Evolutionary conservation across 2,113 vertebrate species (phyloP).

Genomic region (Coreoperca whiteheadi): DNA sequence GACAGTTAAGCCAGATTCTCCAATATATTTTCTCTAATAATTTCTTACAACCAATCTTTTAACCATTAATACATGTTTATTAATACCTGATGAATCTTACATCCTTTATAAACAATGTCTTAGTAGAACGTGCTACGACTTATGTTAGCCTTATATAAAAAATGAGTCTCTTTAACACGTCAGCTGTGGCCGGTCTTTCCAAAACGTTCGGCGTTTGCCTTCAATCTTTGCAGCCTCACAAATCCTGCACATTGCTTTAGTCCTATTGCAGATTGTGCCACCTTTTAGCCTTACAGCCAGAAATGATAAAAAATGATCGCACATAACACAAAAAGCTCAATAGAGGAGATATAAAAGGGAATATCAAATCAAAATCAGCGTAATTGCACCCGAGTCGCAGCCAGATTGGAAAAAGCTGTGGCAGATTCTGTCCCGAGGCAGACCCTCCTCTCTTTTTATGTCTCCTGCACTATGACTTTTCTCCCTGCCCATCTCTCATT

Average conservation of each 20-base stretch:
- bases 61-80: background rate
- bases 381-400: background rate
- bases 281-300: background rate
- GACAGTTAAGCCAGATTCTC: too few relatives aligned
- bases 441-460: slow-evolving; percentile 1
- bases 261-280: background rate
- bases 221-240: background rate
- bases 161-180: background rate
- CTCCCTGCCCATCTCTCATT: slow-evolving; percentile 39
- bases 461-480: slow-evolving; percentile 1
- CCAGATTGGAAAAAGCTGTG: slow-evolving; percentile 17
- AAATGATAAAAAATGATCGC: background rate
- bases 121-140: background rate
- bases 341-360: slow-evolving; percentile 1
- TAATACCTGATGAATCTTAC: background rate
- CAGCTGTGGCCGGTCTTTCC: background rate
- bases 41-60: background rate
- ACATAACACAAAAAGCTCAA: background rate
- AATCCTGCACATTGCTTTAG: background rate
- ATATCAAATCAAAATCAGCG: slow-evolving; percentile 28
- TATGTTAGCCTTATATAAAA: background rate
- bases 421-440: background rate
- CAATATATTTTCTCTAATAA: background rate
- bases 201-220: background rate
- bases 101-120: background rate